Evolutionary conservation across 2,888 invertebrate genomes (phyloP), one percentile per base, ranked within the genome.

Genomic region (Eilema sororculum): DNA sequence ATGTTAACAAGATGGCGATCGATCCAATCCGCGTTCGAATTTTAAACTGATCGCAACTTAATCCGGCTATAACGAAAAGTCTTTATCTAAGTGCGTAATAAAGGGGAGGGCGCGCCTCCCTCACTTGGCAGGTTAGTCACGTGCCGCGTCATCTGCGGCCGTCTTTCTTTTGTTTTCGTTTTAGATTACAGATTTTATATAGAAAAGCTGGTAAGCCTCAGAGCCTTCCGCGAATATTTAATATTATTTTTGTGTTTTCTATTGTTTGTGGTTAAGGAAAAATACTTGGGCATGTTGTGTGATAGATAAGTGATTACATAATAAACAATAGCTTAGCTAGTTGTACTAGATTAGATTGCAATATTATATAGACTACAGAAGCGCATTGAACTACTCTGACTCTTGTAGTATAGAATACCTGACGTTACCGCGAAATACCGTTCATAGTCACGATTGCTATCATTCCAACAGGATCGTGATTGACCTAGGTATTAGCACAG

Each of bases 131-230:
- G 69, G 74, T 68, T 71, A 69, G 89, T 90, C 93, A 93, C 93
- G 93, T 90, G 72, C 82, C 65, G 85, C 89, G 88, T 87, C 93
- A 91, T 92, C 91, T 91, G 89, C 88, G 80, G 76, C 81, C 79
- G 78, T 78, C 71, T 81, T 83, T 84, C 87, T 88, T 90, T 90
- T 83, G 86, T 85, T 86, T 86, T 78, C 74, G 76, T 75, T 77
- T 77, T 71, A 67, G 66, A 70, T 69, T 72, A 68, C 72, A 79
- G 73, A 79, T 81, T n/a, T n/a, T 69, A 80, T 82, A 75, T 78
- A 69, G 74, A 75, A 76, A 77, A 64, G 73, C 68, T 72, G 69
- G 79, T 79, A 78, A 80, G 72, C 79, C 72, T 13, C 37, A 59
- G 52, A 59, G 63, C 62, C 59, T 62, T 24, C 37, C n/a, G 59